phyloP scores from a whole-genome alignment of 2,113 vertebrate species.

The Prionailurus viverrinus region DNA sequence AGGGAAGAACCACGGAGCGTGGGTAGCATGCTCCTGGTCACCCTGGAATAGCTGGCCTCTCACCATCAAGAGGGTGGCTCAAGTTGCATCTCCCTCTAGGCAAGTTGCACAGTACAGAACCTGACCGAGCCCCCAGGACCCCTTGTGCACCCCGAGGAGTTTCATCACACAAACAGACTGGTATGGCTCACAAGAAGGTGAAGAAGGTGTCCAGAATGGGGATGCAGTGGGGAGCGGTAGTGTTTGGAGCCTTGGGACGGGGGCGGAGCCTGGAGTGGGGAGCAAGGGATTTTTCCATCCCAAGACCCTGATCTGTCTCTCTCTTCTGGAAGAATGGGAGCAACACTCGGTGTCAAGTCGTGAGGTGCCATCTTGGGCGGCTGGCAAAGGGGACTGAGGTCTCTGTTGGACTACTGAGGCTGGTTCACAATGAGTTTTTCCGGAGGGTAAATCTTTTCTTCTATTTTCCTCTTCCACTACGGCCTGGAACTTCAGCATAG shows the following conservation, averaged over 20 bases:
- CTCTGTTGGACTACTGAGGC: conserved; percentile 90
- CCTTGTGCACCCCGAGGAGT: conserved; percentile 90
- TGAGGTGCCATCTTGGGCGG: conserved; percentile 89
- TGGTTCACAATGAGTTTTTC: conserved; percentile 94
- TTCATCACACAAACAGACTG: conserved; percentile 89
- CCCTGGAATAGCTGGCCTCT: not conserved
- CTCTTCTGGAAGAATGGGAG: conserved; percentile 90
- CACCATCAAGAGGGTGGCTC: not conserved
- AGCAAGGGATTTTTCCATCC: not conserved
- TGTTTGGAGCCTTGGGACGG: not conserved
- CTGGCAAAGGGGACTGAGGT: conserved; percentile 86
- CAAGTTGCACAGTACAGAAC: conserved; percentile 89
- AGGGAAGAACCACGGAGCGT: not conserved
- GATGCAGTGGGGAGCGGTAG: not conserved
- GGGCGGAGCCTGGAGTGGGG: not conserved
- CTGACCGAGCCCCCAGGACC: conserved; percentile 81
- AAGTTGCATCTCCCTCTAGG: conserved; percentile 80
- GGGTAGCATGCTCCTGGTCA: not conserved
- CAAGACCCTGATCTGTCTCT: not conserved
- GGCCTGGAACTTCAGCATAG: not conserved
- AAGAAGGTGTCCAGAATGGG: not conserved
- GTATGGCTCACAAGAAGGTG: conserved; percentile 83
- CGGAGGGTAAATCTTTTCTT: conserved; percentile 87
- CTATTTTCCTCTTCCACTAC: not conserved
- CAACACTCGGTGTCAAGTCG: conserved; percentile 90